Percentiles rank a stretch among this genome's conserved stretches.
Evolutionary conservation across 2,113 vertebrate genomes (phyloP).

Genomic region (Halcyon malimbica): DNA sequence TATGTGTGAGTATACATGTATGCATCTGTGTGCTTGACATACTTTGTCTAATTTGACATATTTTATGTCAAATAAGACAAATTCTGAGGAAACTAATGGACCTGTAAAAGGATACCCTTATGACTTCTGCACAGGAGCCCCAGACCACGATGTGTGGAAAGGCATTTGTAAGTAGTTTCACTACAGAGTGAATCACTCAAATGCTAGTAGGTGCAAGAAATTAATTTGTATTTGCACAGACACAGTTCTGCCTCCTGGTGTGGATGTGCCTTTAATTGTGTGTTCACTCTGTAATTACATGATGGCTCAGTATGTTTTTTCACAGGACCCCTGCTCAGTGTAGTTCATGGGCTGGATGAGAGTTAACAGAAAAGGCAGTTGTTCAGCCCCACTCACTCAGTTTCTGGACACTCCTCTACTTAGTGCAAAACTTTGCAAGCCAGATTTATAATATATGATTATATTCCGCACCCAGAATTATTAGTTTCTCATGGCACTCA

Average conservation of each 20-base stretch:
- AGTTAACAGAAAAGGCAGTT: background rate
- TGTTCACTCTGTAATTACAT: background rate
- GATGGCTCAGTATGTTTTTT: background rate
- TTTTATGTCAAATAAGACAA: background rate
- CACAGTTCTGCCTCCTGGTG: background rate
- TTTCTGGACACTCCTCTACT: background rate
- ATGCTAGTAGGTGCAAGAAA: background rate
- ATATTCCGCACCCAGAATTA: background rate
- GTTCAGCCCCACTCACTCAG: background rate
- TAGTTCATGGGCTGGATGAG: background rate
- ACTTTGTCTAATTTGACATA: background rate
- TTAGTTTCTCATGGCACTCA: background rate
- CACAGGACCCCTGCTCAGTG: background rate
- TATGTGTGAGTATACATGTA: accelerated
- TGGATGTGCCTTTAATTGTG: background rate
- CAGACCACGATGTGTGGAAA: background rate
- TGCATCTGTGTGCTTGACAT: background rate
- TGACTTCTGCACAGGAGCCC: background rate
- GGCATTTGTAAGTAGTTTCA: background rate
- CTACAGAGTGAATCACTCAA: background rate
- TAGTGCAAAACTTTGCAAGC: background rate
- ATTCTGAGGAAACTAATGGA: background rate
- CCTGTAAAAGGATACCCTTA: background rate
- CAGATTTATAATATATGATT: too few species aligned
- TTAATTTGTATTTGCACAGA: background rate